Percentiles rank a stretch among this genome's conserved stretches.
Conservation (phyloP, 2,888 invertebrate species). For the Eupithecia dodoneata region DNA sequence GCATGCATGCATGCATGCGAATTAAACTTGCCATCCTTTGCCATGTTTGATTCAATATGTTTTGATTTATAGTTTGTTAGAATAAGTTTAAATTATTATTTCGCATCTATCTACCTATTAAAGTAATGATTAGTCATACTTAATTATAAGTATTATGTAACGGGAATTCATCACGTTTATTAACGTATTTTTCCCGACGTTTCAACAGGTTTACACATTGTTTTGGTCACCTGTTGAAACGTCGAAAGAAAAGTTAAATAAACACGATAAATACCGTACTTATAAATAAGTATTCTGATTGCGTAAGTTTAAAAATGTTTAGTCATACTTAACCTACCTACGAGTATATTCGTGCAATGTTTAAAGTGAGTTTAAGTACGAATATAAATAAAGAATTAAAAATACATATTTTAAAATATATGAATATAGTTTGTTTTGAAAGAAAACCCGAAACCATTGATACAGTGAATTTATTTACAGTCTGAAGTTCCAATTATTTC, state of each 20-base stretch:
- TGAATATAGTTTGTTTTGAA: conserved; percentile 2
- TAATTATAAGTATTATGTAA: background rate
- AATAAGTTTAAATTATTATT: conserved; percentile 16
- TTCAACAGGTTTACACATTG: too few relatives aligned
- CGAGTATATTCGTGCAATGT: conserved; percentile 37
- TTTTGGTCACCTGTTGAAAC: too few relatives aligned
- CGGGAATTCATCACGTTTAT: too few relatives aligned
- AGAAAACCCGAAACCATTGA: conserved; percentile 35
- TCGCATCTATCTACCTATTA: background rate
- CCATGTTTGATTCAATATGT: conserved; percentile 75
- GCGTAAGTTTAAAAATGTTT: background rate
- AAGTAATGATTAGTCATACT: background rate
- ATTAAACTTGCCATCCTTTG: conserved; percentile 80
- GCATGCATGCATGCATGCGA: conserved; percentile 50
- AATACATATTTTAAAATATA: background rate
- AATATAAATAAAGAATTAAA: background rate
- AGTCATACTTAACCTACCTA: conserved; percentile 4
- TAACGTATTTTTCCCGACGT: too few relatives aligned
- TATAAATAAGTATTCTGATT: too few relatives aligned
- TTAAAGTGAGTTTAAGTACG: conserved; percentile 17
- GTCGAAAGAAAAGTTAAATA: too few relatives aligned
- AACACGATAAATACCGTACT: too few relatives aligned
- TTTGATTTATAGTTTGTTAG: conserved; percentile 4
- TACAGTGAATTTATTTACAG: conserved; percentile 72
- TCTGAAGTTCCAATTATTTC: conserved; percentile 46